Base-by-base conservation (phyloP, 92 coral and sea anemone species). In the Meandrina meandrites region DNA sequence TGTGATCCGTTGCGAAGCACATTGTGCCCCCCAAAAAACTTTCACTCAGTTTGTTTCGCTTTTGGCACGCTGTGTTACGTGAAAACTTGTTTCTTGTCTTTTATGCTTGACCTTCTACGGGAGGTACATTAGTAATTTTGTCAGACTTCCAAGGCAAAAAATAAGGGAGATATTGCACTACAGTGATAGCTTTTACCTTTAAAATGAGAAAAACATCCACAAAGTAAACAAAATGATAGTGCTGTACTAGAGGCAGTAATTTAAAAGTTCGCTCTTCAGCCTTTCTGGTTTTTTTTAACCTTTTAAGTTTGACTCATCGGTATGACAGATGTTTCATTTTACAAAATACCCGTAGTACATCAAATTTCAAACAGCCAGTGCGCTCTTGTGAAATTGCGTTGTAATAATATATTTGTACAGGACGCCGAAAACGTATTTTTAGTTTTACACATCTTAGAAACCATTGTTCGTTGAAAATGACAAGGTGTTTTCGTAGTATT, bases 51-150 rank as follows among this genome's bases (percentile, higher is more conserved):
- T 79, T 79, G 82, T 79, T 79, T 57, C 85, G 31, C 17, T 0
- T 35, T 56, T 79, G 45, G 16, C 68, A 56, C 31, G 82, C 66
- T 79, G 81, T 24, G 35, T 16, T 10, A 18, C 54, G 40, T 7
- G 31, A 47, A 81, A 34, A 58, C 70, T 24, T 79, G 13, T 16
- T 22, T 35, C 70, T 57, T 79, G 21, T 50, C 42, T 36, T 47
- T 9, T 1, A 34, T 31, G 78, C 13, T 47, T 24, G 86, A 22
- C 48, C 34, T 69, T 48, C 47, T 67, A 75, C 68, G 24, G 67
- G 86, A 50, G 48, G 78, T 50, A 56, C 35, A 83, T 36, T 10
- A 57, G 45, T 37, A 56, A 53, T 75, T 84, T 84, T 34, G 56
- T 32, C 7, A 18, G 56, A 73, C 79, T 15, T 83, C 69, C 36